Percentiles rank a stretch among this genome's conserved stretches.
phyloP scores from a whole-genome alignment of 2,797 vertebrate species.

The Alca torda region DNA sequence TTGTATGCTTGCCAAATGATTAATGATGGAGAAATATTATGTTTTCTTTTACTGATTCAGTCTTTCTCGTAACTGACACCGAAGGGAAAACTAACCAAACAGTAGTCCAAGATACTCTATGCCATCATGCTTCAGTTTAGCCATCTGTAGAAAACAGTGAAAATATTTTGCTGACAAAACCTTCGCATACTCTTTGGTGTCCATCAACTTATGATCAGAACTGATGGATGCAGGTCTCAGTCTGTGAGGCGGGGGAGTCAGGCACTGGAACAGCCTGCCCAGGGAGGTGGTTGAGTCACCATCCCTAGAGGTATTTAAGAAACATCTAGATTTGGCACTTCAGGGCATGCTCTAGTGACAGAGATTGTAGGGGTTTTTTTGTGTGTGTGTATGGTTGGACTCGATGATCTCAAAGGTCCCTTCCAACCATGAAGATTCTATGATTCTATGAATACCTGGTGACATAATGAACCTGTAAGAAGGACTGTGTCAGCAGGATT shows the following conservation, averaged over 20 bases:
- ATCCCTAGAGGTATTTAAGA: no score
- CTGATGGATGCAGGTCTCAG: background rate
- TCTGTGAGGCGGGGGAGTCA: background rate
- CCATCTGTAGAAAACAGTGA: background rate
- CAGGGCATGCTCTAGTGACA: no score
- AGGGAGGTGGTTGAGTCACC: no score
- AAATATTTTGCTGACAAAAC: conserved; percentile 18
- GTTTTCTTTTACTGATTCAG: background rate
- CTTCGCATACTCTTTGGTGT: background rate
- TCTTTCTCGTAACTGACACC: background rate
- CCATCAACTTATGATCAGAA: background rate
- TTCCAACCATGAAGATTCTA: no score
- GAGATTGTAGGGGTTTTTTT: no score
- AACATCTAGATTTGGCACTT: no score
- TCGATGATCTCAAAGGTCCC: no score
- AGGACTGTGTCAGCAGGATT: background rate
- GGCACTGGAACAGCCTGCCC: no score
- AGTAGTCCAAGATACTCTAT: background rate
- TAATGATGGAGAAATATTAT: background rate
- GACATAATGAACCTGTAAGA: background rate
- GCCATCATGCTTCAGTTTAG: background rate
- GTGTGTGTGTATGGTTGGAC: no score
- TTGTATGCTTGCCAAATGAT: conserved; percentile 14
- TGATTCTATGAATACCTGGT: background rate
- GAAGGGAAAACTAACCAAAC: background rate